Base-by-base conservation (phyloP, 2,888 invertebrate species). In the Bimastos eiseni region DNA sequence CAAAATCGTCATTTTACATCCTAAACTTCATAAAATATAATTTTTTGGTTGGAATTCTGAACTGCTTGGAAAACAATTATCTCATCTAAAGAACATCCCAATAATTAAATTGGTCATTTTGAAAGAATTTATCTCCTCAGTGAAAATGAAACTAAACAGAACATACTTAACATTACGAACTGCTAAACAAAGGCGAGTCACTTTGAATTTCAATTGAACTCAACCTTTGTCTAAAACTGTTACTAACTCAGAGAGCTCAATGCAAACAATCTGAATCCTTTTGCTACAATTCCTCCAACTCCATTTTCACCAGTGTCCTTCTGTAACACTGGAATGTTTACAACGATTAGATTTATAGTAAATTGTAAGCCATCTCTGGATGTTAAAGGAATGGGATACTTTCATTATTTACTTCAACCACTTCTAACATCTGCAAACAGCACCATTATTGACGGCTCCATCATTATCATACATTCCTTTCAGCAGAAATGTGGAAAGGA, bases 251-350 rank as follows among this genome's bases (percentile, higher is more conserved):
- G 70, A 70, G n/a, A 70, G 70, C 70, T 17, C 0, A 70, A 70
- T 70, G 70, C 70, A n/a, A 30, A n/a, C 30, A 70, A 70, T 70
- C 70, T 70, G n/a, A 11, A 70, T 49, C 49, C n/a, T 70, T 8
- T 70, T 70, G 70, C 70, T n/a, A 70, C 70, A 70, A 70, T n/a
- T 70, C n/a, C 70, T 70, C 70, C 11, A 70, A 70, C 70, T 70
- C 70, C 11, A n/a, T 70, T 70, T 70, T 70, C n/a, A n/a, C 6
- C 70, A n/a, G 30, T 70, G 30, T 8, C 0, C n/a, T 70, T 70
- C 70, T 70, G 70, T 70, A 70, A n/a, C 70, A 70, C n/a, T 70
- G 70, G 70, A 70, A 70, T 70, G 70, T 70, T 70, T n/a, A 70
- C 70, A 1, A 70, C n/a, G n/a, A 70, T 70, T n/a, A n/a, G 70